Evolutionary conservation across 2,113 vertebrate species (phyloP), one percentile per base, ranked within the genome.

Genomic region (Callionymus lyra): DNA sequence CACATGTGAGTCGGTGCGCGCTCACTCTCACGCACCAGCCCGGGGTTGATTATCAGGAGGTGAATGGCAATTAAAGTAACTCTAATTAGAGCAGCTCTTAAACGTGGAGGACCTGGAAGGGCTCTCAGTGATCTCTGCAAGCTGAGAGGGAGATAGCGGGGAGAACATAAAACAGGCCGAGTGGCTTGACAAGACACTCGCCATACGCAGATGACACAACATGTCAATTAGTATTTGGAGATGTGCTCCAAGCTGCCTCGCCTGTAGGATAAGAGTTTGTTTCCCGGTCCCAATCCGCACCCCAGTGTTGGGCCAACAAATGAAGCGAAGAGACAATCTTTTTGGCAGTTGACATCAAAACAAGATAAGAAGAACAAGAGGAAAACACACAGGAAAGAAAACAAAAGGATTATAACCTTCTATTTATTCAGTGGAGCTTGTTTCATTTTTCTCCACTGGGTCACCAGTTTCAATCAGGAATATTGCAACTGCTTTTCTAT

Each of bases 71-170:
- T 79, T 79, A 71, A 70, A 65, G 68, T 69, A 57, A 53, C 54
- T 45, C 74, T 76, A 73, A 82, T 82, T 74, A 72, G 61, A 62
- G 52, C 50, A 49, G 60, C 63, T 72, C 74, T 79, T 61, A 67
- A 65, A 53, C 72, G 55, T 59, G 48, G 60, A 67, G 44, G 48
- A 51, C 59, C 56, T 41, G 37, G 57, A 61, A 60, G 51, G 50
- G 63, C 67, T 67, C 51, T 55, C 53, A 71, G 61, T 72, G 56
- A 74, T 69, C 54, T 59, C 45, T 37, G 16, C 31, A 54, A 75
- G 53, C 67, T 59, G 59, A 52, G 41, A 65, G 52, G 55, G 45
- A 63, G 63, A 59, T 46, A 19, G 56, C n/a, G 6, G 2, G 21
- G n/a, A 36, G 56, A 56, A 56, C 52, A 61, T 61, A 57, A 73